Evolutionary conservation across 2,888 invertebrate genomes (phyloP).

Genomic region (Macroteleia sp.): DNA sequence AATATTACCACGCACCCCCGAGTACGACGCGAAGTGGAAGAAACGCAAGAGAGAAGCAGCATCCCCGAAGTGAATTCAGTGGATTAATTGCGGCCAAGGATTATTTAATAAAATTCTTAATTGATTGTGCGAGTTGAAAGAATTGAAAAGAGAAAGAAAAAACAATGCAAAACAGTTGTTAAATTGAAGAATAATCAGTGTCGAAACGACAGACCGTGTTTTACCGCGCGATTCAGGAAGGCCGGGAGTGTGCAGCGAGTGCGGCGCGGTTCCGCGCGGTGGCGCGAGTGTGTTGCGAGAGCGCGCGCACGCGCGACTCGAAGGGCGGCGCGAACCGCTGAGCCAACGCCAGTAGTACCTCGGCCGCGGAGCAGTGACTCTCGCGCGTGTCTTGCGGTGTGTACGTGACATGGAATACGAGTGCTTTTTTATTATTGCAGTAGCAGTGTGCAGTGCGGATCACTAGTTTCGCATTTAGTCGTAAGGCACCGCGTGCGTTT

Average conservation of each 20-base stretch:
- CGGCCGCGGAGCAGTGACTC: constrained; percentile 69
- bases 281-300: constrained; percentile 63
- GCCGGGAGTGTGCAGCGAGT: constrained; percentile 13
- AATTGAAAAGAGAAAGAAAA: too few relatives aligned
- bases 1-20: too few relatives aligned
- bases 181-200: too few relatives aligned
- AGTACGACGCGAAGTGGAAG: constrained; percentile 46
- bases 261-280: constrained; percentile 63
- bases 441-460: constrained; percentile 38
- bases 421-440: constrained; percentile 34
- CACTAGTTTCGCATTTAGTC: constrained; percentile 15
- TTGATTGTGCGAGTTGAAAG: too few relatives aligned
- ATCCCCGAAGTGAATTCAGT: too few relatives aligned
- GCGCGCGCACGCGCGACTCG: constrained; percentile 18
- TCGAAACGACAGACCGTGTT: background rate
- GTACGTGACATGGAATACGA: constrained; percentile 46
- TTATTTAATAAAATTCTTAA: too few relatives aligned
- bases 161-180: too few relatives aligned
- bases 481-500: background rate
- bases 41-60: constrained; percentile 22
- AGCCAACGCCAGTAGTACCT: constrained; percentile 70
- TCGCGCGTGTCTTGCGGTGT: constrained; percentile 58
- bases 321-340: constrained; percentile 55
- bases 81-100: too few relatives aligned
- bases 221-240: constrained; percentile 44